Evolutionary conservation across 2,888 invertebrate genomes (phyloP), one percentile per base, ranked within the genome.

Genomic region (Thera britannica): DNA sequence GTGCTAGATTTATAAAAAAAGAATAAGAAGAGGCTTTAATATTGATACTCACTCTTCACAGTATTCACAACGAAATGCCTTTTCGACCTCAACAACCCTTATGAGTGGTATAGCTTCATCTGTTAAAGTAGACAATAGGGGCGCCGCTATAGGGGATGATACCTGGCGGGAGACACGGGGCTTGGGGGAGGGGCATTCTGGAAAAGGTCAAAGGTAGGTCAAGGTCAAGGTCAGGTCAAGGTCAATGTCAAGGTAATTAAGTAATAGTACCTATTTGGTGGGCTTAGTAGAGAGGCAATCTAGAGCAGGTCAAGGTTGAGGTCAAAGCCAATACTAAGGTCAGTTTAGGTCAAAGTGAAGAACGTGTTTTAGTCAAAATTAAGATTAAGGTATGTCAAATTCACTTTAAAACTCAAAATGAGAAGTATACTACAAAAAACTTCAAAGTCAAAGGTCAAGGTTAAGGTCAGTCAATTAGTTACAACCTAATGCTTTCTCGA

Each of bases 21-120:
- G 44, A 7, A 44, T 0, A 44, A 7, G 44, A 44, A 7, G 44
- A 44, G 38, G 6, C 38, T 38, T 38, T 2, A 12, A 5, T 4
- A 34, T 23, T 23, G 23, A 23, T 35, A 62, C 93, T 89, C 34
- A 94, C 90, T 93, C 93, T 73, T 94, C 94, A 62, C 94, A 94
- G 62, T 86, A 94, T 72, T 94, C 94, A 82, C 94, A 94, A 4
- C 94, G 81, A 73, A 92, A 94, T 0, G 94, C 94, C 80, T 93
- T 92, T 66, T 94, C 94, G 0, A 93, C 87, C 65, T 90, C 85
- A 0, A 94, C 93, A 0, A 92, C 87, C 0, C 89, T 78, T 4
- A 93, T 86, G 1, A 89, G 76, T 1, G 82, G 65, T 0, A 84
- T 71, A 0, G 88, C 89, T 0, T 79, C 82, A 12, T 86, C 88